Conservation (phyloP, 2,888 invertebrate genomes). For the Cheilosia scutellata region DNA sequence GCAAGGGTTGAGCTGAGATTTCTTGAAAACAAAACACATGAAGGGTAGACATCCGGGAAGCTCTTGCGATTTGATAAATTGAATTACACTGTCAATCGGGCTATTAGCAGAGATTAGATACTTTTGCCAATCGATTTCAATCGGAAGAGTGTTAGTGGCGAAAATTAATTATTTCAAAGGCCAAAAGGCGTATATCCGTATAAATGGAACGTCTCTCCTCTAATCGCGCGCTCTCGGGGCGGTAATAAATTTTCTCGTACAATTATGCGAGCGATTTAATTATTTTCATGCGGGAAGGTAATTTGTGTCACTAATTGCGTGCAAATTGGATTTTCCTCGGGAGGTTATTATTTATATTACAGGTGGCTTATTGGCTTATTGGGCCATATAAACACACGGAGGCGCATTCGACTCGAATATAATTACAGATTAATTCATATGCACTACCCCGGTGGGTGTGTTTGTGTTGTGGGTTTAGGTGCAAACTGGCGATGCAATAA, state of each 20-base stretch:
- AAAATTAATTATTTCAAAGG: slow-evolving; percentile 64
- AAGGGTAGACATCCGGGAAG: slow-evolving; percentile 9
- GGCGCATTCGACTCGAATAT: slow-evolving; percentile 56
- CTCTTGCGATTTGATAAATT: slow-evolving; percentile 65
- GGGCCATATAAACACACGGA: slow-evolving; percentile 53
- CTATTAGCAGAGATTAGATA: slow-evolving; percentile 72
- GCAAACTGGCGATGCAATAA: slow-evolving; percentile 50
- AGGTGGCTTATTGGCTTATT: slow-evolving; percentile 67
- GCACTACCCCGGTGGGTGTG: slow-evolving; percentile 11
- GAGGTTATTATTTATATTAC: slow-evolving; percentile 73
- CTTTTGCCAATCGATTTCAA: slow-evolving; percentile 40
- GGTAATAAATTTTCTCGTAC: slow-evolving; percentile 65
- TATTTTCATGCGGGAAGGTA: slow-evolving; percentile 76
- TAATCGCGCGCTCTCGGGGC: slow-evolving; percentile 62
- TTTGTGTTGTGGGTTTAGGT: slow-evolving; percentile 18
- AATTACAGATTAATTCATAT: slow-evolving; percentile 65
- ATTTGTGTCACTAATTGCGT: slow-evolving; percentile 83
- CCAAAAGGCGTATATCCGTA: slow-evolving; percentile 24
- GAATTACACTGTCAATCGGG: slow-evolving; percentile 56
- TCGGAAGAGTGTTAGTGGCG: slow-evolving; percentile 18
- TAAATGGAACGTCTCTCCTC: slow-evolving; percentile 35
- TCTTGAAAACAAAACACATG: slow-evolving; percentile 28
- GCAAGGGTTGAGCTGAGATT: slow-evolving; percentile 62
- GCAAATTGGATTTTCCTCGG: slow-evolving; percentile 80
- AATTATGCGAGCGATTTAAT: slow-evolving; percentile 75